phyloP scores from a whole-genome alignment of 2,888 invertebrate species.

The Conus canariensis region DNA sequence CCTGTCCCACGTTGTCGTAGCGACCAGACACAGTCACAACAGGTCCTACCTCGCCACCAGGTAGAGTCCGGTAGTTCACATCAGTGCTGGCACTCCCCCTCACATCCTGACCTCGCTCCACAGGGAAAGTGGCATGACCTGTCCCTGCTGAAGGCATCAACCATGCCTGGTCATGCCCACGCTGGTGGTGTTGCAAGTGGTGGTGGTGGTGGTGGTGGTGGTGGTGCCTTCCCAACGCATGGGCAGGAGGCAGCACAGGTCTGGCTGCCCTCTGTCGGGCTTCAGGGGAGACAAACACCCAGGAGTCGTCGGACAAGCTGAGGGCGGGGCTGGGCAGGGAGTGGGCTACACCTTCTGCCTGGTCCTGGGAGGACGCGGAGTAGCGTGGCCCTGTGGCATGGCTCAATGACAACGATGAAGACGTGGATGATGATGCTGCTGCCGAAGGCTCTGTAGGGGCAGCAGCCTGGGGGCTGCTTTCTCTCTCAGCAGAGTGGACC shows the following conservation, averaged over 20 bases:
- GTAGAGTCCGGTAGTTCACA: neutral
- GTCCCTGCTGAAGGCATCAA: neutral
- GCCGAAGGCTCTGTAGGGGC: neutral
- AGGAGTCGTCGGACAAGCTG: constrained; percentile 40
- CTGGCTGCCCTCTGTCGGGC: neutral
- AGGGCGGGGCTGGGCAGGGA: constrained; percentile 1
- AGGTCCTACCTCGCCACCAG: neutral
- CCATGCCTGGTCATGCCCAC: constrained; percentile 33
- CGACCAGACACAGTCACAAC: neutral
- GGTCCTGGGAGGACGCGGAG: neutral
- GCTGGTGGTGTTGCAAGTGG: neutral
- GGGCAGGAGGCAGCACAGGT: neutral
- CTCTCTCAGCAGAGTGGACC: neutral
- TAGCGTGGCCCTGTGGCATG: too few species aligned
- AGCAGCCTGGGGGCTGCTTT: neutral
- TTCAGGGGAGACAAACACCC: constrained; percentile 22
- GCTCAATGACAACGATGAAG: neutral
- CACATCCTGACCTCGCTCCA: constrained; percentile 17
- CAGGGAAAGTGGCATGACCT: neutral
- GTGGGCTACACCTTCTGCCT: neutral
- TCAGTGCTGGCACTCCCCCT: constrained; percentile 18
- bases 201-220: neutral
- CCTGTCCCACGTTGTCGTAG: constrained; percentile 24
- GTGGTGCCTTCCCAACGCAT: neutral
- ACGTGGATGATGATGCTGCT: neutral